Conservation (phyloP, 1,140 invertebrate species). For the Caenorhabditis inopinata region DNA sequence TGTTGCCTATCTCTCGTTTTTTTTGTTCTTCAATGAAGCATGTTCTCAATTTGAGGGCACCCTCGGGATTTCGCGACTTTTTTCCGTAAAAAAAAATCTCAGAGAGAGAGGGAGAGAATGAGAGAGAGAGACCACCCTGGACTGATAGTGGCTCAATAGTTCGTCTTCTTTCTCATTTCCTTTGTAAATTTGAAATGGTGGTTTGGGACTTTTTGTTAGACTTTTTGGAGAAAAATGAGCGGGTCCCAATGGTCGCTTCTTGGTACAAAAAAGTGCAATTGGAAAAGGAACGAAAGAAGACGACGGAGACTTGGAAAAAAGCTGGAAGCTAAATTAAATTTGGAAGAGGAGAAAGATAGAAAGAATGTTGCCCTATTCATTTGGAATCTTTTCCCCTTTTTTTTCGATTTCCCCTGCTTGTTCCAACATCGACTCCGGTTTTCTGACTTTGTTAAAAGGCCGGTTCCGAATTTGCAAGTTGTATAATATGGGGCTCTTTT, state of each 20-base stretch:
- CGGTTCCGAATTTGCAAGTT: too few species aligned
- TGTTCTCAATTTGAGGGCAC: conserved; percentile 22
- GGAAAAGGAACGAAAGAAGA: conserved; percentile 8
- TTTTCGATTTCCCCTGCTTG: neutral
- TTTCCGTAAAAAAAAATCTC: neutral
- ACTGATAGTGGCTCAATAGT: neutral
- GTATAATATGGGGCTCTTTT: too few species aligned
- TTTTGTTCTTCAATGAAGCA: neutral
- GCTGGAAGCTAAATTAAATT: conserved; percentile 1
- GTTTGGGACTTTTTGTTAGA: neutral
- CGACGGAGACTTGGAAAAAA: neutral
- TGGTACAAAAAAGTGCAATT: conserved; percentile 7
- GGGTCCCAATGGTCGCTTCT: neutral
- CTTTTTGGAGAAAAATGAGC: neutral
- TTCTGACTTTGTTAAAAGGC: too few species aligned
- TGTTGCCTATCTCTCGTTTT: conserved; percentile 5
- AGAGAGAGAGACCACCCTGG: too few species aligned
- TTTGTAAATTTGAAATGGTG: neutral
- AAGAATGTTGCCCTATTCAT: neutral
- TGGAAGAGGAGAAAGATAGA: neutral
- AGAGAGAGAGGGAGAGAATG: too few species aligned
- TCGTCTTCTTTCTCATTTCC: neutral
- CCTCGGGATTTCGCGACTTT: neutral
- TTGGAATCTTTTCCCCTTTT: neutral
- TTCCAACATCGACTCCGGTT: too few species aligned